Evolutionary conservation across 2,113 vertebrate species (phyloP).

Genomic region (Patagioenas fasciata): DNA sequence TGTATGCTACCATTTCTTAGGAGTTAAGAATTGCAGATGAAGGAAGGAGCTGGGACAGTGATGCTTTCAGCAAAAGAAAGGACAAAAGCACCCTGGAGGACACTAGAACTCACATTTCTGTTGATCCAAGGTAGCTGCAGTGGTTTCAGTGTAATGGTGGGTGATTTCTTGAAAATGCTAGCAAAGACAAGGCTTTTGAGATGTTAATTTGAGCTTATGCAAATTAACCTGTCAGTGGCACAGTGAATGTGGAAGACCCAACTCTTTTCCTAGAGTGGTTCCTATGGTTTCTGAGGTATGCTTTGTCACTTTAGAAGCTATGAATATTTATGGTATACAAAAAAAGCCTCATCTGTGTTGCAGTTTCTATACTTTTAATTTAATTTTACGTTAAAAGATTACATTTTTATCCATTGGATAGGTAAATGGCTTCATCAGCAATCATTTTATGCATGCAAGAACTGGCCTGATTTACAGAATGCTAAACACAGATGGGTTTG

Average conservation of each 20-base stretch:
- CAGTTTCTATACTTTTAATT: constrained; percentile 56
- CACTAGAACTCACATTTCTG: background rate
- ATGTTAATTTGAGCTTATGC: constrained; percentile 71
- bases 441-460: constrained; percentile 55
- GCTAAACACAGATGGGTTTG: constrained; percentile 57
- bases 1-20: fast-evolving
- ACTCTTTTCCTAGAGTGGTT: constrained; percentile 47
- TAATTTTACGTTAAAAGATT: constrained; percentile 63
- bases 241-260: constrained; percentile 50
- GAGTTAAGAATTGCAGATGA: fast-evolving
- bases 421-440: constrained; percentile 65
- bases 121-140: background rate
- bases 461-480: constrained; percentile 56
- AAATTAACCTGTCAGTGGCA: constrained; percentile 59
- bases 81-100: background rate
- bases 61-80: background rate
- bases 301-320: constrained; percentile 50
- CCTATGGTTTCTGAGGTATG: constrained; percentile 64
- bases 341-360: constrained; percentile 36
- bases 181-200: constrained; percentile 52
- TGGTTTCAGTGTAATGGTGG: background rate
- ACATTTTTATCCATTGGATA: constrained; percentile 15
- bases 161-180: constrained; percentile 46
- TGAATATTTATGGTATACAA: constrained; percentile 67
- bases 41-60: background rate